phyloP scores from a whole-genome alignment of 2,113 vertebrate species.

The Mobula birostris region DNA sequence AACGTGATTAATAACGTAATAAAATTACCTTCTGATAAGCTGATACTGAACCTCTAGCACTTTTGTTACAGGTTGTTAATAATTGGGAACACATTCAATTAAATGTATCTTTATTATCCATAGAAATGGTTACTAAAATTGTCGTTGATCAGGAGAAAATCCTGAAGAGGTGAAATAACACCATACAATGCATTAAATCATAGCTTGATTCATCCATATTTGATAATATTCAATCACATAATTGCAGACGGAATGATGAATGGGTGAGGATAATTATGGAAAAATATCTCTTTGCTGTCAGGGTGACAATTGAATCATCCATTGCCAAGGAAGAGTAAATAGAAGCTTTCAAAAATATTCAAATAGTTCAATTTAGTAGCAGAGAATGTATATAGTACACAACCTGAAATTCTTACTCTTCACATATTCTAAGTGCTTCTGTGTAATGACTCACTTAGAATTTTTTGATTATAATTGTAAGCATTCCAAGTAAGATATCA shows the following conservation, averaged over 20 bases:
- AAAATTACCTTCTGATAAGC: background rate
- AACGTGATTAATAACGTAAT: background rate
- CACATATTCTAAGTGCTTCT: background rate
- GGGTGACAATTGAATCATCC: background rate
- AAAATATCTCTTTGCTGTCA: background rate
- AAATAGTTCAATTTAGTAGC: too few relatives aligned
- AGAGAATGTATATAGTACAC: too few relatives aligned
- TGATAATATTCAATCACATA: background rate
- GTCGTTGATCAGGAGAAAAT: background rate
- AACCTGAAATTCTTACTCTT: too few relatives aligned
- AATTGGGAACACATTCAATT: background rate
- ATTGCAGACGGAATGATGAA: background rate
- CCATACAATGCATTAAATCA: background rate
- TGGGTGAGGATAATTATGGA: background rate
- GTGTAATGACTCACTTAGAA: background rate
- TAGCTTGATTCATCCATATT: background rate
- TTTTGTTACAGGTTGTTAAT: background rate
- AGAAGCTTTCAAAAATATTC: background rate
- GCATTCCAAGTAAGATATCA: background rate
- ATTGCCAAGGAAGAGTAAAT: background rate
- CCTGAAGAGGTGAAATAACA: background rate
- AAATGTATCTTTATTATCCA: background rate
- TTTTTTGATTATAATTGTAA: background rate
- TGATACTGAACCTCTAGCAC: too few relatives aligned
- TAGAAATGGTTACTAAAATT: background rate